A percentile compares a stretch with the other conserved stretches of the same genome.
Conservation (phyloP, 2,797 vertebrate species). For the Scolopax bukidnonensis region DNA sequence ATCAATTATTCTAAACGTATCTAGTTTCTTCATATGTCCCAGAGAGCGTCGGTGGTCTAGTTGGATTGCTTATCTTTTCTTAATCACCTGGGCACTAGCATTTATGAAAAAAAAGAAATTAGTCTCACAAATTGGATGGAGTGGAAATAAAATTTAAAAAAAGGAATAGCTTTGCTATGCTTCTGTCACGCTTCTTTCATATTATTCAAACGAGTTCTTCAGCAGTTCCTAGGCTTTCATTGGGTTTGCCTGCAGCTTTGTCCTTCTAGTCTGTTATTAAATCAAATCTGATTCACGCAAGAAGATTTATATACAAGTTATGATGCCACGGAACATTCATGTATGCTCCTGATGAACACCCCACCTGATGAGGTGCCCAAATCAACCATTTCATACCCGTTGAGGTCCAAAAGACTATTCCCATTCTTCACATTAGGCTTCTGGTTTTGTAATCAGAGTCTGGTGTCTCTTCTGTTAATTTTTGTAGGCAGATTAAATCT, state of each 20-base stretch:
- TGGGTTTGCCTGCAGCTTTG: background rate
- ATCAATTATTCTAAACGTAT: background rate
- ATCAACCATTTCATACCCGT: background rate
- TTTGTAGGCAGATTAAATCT: background rate
- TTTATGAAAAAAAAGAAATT: background rate
- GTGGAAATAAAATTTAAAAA: background rate
- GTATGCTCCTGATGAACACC: background rate
- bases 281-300: background rate
- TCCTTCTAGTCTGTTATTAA: background rate
- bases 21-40: background rate
- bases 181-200: background rate
- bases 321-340: background rate
- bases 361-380: background rate
- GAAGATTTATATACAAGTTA: background rate
- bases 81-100: background rate
- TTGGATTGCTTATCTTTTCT: background rate
- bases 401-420: background rate
- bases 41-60: background rate
- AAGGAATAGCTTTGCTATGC: background rate
- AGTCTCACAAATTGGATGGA: background rate
- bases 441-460: background rate
- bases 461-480: background rate
- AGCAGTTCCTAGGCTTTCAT: background rate
- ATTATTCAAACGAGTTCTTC: background rate
- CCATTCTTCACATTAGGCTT: background rate